These are phyloP conservation scores for Chrysocyon brachyurus DNA, from an alignment of 2,797 vertebrate genomes.

Conservation along the genomic window DNA sequence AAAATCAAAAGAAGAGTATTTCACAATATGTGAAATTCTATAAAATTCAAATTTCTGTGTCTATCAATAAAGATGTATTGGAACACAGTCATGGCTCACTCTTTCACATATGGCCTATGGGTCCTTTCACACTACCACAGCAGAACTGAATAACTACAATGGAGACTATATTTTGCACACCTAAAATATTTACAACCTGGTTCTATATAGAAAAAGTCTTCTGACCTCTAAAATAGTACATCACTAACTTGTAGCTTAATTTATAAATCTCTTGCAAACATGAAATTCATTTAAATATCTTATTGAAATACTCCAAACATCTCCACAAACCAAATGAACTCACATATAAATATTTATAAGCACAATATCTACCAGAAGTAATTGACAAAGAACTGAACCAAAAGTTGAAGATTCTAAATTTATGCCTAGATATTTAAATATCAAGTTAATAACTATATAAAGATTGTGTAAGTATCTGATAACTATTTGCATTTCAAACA, in stretches of 20 bases:
- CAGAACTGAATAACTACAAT: background rate
- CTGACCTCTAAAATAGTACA: background rate
- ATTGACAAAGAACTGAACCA: slow-evolving; percentile 33
- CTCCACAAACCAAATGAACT: background rate
- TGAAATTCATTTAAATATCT: slow-evolving; percentile 52
- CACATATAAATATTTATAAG: background rate
- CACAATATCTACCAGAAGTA: slow-evolving; percentile 44
- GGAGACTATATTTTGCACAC: background rate
- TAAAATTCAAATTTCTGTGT: slow-evolving; percentile 50
- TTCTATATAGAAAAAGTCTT: background rate
- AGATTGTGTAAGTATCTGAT: background rate
- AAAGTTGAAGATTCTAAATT: slow-evolving; percentile 60
- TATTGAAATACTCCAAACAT: slow-evolving; percentile 45
- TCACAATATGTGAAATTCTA: slow-evolving; percentile 2
- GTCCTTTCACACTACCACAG: background rate
- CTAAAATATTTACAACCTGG: slow-evolving; percentile 24
- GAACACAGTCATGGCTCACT: background rate
- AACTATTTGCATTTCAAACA: slow-evolving; percentile 58
- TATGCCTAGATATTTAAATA: slow-evolving; percentile 28
- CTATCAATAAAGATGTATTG: slow-evolving; percentile 2
- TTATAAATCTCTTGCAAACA: slow-evolving; percentile 38
- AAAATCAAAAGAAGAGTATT: slow-evolving; percentile 49
- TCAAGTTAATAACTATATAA: slow-evolving; percentile 22
- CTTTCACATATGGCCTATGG: background rate
- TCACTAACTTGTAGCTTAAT: slow-evolving; percentile 49